Evolutionary conservation across 2,888 invertebrate species (phyloP), one percentile per base, ranked within the genome.

Genomic region (Tanypteryx hageni): DNA sequence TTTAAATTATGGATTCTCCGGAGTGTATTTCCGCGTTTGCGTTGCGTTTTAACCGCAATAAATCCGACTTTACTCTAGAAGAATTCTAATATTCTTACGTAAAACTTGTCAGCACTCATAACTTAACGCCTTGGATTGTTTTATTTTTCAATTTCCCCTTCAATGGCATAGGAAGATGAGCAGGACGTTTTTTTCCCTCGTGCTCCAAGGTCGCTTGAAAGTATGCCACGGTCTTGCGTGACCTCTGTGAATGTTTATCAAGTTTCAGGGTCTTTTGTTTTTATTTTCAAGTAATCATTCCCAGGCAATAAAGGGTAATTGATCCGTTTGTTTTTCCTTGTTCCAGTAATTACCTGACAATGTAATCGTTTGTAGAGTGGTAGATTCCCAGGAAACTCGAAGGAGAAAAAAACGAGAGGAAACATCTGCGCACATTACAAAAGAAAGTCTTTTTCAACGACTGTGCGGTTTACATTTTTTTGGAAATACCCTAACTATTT

Each of bases 231-330:
- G 89, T 31, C 89, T 44, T 18, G 18, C 27, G 31, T 89, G 64
- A 89, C 64, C 89, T 89, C 89, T 89, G 89, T 16, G 64, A 68
- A 89, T 64, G 89, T 89, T 89, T 61, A 89, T 64, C 64, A 64
- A 27, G 64, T 64, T 89, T 68, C 89, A 89, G 89, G 89, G 89
- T 64, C 89, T 89, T 86, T 89, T 64, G 76, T 76, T 68, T 86
- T 89, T 64, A 44, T 44, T 68, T n/a, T 56, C 16, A n/a, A 64
- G n/a, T 64, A 16, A 44, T n/a, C 89, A n/a, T 61, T 44, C 64
- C 44, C 44, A n/a, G 61, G n/a, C 9, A 8, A 56, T 10, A 44
- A 44, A 44, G 44, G 44, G 44, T 44, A 44, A 44, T 44, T 44
- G 76, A 27, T 76, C 76, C 76, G 13, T 76, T 76, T 76, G 13